These are phyloP conservation scores for Pterois miles DNA, from an alignment of 2,797 vertebrate species.

Conservation along the genomic window DNA sequence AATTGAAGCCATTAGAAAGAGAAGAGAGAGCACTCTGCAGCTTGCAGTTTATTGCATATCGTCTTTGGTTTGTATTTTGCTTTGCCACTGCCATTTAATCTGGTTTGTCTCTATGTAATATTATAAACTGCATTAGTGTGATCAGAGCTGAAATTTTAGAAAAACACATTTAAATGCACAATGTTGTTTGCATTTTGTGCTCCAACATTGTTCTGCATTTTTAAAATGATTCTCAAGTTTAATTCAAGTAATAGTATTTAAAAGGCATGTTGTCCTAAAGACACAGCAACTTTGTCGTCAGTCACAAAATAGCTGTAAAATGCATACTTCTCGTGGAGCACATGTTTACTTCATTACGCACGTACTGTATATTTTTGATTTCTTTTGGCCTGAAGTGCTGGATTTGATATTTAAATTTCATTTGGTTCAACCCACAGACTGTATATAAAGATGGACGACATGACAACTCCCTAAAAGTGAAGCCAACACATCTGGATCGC, in stretches of 20 bases:
- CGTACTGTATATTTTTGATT: background rate
- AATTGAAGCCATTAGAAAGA: background rate
- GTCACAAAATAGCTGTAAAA: background rate
- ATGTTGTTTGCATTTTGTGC: background rate
- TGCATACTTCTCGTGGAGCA: background rate
- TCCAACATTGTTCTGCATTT: background rate
- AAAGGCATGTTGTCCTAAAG: background rate
- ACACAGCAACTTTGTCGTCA: too few species aligned
- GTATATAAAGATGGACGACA: too few species aligned
- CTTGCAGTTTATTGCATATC: background rate
- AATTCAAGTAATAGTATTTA: background rate
- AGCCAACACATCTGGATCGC: too few species aligned
- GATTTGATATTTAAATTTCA: background rate
- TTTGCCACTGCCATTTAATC: background rate
- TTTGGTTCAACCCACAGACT: background rate
- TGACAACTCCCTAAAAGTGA: too few species aligned
- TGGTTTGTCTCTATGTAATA: background rate
- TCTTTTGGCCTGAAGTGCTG: background rate
- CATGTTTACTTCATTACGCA: background rate
- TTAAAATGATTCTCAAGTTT: background rate
- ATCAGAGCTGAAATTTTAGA: background rate
- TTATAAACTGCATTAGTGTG: background rate
- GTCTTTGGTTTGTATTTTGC: background rate
- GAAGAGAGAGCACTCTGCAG: background rate
- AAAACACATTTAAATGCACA: background rate